phyloP scores from a whole-genome alignment of 2,888 invertebrate species.

The Hirtodrosophila confusa region DNA sequence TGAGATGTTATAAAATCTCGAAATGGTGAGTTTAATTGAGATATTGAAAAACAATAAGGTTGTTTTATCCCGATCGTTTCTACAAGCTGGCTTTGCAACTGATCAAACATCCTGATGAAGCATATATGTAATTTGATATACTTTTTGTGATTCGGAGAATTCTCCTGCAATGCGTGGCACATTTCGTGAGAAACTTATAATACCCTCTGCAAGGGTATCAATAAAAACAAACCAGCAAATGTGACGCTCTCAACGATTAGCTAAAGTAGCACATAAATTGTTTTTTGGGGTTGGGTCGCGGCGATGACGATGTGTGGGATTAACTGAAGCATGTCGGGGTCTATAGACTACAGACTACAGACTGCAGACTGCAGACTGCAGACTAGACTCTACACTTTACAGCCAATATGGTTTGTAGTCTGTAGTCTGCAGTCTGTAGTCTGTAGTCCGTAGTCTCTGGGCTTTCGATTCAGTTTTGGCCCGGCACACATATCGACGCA shows the following conservation, averaged over 20 bases:
- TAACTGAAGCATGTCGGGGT: conserved; percentile 64
- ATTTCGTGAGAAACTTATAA: too few species aligned
- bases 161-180: too few species aligned
- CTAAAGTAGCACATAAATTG: conserved; percentile 69
- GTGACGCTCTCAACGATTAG: conserved; percentile 63
- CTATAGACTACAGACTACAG: conserved; percentile 9
- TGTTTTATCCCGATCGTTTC: too few species aligned
- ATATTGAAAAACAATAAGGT: too few species aligned
- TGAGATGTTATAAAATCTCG: too few species aligned
- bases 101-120: too few species aligned
- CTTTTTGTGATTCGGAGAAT: too few species aligned
- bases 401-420: conserved; percentile 17
- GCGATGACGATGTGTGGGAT: conserved; percentile 45
- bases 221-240: conserved; percentile 10
- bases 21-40: too few species aligned
- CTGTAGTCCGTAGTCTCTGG: not conserved
- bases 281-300: conserved; percentile 42
- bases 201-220: too few species aligned
- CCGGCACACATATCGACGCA: conserved; percentile 31
- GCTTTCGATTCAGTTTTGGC: not conserved
- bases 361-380: conserved; percentile 7
- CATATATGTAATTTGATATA: too few species aligned
- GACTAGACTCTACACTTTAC: conserved; percentile 23
- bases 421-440: not conserved
- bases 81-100: too few species aligned